A percentile compares a stretch with the other conserved stretches of the same genome.
Conservation (phyloP, 2,888 invertebrate species). For the Conistra vaccinii region DNA sequence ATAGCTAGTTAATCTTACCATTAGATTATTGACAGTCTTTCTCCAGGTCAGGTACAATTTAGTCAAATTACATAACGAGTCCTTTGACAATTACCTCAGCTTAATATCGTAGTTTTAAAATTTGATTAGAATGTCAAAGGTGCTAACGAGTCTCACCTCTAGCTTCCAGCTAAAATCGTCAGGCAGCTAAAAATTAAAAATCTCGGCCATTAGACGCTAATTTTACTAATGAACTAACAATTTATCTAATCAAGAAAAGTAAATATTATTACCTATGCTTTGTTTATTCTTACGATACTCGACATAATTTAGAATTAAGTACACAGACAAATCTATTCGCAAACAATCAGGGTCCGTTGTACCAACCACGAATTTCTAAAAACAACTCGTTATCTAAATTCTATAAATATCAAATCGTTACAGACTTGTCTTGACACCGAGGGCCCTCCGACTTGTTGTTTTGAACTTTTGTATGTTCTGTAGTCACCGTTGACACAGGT, state of each 20-base stretch:
- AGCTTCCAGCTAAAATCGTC: slow-evolving; percentile 21
- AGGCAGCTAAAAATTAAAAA: slow-evolving; percentile 24
- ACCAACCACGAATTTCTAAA: slow-evolving; percentile 81
- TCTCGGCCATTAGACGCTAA: slow-evolving; percentile 7
- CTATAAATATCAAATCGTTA: slow-evolving; percentile 85
- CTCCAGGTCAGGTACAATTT: neutral
- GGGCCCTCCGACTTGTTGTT: slow-evolving; percentile 85
- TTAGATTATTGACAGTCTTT: neutral
- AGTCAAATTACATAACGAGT: slow-evolving; percentile 13
- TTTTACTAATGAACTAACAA: slow-evolving; percentile 37
- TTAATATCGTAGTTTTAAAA: slow-evolving; percentile 21
- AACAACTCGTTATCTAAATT: slow-evolving; percentile 81
- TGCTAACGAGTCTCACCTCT: slow-evolving; percentile 46
- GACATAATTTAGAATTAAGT: slow-evolving; percentile 47
- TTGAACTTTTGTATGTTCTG: slow-evolving; percentile 85
- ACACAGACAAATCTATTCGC: slow-evolving; percentile 58
- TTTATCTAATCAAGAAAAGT: slow-evolving; percentile 6
- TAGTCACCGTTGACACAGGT: slow-evolving; percentile 87
- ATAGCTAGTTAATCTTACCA: neutral
- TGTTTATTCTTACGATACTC: slow-evolving; percentile 51
- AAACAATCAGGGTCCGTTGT: slow-evolving; percentile 53
- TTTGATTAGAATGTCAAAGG: slow-evolving; percentile 43
- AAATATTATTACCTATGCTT: slow-evolving; percentile 25
- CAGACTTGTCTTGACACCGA: slow-evolving; percentile 80
- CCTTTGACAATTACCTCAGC: slow-evolving; percentile 9